Base-by-base conservation (phyloP, 1,140 invertebrate species). In the Neodiprion lecontei region DNA sequence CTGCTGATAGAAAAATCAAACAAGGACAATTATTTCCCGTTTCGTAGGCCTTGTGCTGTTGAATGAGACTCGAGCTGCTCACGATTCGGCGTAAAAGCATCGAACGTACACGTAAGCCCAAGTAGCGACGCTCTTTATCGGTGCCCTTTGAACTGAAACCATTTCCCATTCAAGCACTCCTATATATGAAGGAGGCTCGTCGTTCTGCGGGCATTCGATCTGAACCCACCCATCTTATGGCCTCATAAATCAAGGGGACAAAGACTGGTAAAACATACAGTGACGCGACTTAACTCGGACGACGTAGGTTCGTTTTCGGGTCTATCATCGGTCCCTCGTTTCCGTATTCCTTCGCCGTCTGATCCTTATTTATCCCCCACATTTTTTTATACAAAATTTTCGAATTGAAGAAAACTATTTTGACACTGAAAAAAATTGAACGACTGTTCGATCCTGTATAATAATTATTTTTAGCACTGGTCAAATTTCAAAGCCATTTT, bases 181-280 rank as follows among this genome's bases (percentile, higher is more conserved):
- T n/a, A 8, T n/a, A 3, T 8, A 11, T 61, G 53, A n/a, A 61
- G n/a, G 53, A 61, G 53, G 7, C 53, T 61, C 53, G 53, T 61
- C n/a, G 11, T 61, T 40, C 28, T 40, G 5, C 28, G 17, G 9
- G 14, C 9, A 53, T 9, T 53, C 50, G 50, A 10, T 53, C 14
- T 14, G 50, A 53, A 53, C 17, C 17, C 17, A 53, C 50, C 50
- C 9, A 9, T 14, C 50, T 14, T 53, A 14, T 53, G 11, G 2
- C 53, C 11, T 61, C 53, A 61, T 61, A 61, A 61, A 61, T 61
- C 53, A 61, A 61, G 11, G 53, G 53, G 53, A 61, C 53, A 61
- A 61, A 61, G 53, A 61, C 53, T 11, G 11, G 53, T 61, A 61
- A 61, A 61, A 61, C 53, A 61, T 61, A 61, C 53, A 61, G 53